These are phyloP conservation scores for Cynopterus sphinx DNA, from an alignment of 2,797 vertebrate genomes.

Conservation along the genomic window DNA sequence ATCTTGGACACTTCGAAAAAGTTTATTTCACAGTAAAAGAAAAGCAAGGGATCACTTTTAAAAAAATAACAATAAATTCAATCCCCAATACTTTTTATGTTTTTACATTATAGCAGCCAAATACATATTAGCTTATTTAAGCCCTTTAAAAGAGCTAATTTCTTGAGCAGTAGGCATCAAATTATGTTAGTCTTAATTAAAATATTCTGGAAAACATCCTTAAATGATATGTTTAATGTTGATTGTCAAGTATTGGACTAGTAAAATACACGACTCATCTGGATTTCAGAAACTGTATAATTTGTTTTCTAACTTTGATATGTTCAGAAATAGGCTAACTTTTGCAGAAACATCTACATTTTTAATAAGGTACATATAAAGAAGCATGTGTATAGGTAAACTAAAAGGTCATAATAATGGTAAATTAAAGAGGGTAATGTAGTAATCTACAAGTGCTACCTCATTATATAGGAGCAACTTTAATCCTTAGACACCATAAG, in stretches of 20 bases:
- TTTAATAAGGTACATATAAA: conserved; percentile 9
- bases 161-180: not conserved
- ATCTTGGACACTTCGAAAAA: not conserved
- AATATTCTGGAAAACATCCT: not conserved
- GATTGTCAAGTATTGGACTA: not conserved
- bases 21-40: not conserved
- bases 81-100: not conserved
- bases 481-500: not conserved
- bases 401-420: not conserved
- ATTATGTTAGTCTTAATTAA: not conserved
- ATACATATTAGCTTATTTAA: not conserved
- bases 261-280: not conserved
- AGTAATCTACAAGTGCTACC: not conserved
- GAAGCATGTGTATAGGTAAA: not conserved
- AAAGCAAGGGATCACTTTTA: not conserved
- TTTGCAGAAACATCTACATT: not conserved
- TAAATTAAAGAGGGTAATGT: not conserved
- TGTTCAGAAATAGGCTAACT: not conserved
- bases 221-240: not conserved
- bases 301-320: not conserved
- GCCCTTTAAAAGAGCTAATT: not conserved
- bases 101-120: not conserved
- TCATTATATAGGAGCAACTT: not conserved
- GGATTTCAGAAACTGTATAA: not conserved
- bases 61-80: not conserved